These are phyloP conservation scores for Fratercula arctica DNA, from an alignment of 2,797 vertebrate genomes.

Conservation along the genomic window DNA sequence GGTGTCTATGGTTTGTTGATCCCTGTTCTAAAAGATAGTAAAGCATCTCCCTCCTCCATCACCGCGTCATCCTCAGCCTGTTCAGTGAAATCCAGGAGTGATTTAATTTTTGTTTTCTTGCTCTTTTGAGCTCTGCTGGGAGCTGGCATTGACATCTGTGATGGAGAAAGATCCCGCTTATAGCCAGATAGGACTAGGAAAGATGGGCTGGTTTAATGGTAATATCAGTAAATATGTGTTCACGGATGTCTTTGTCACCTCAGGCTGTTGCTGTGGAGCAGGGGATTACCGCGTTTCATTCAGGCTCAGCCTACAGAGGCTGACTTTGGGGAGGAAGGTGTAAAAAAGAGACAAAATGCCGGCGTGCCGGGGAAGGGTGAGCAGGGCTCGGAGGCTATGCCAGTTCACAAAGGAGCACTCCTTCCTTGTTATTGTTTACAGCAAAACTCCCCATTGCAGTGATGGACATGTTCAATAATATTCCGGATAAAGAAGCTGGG, in stretches of 20 bases:
- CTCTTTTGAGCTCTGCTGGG: not conserved
- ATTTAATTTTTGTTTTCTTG: not conserved
- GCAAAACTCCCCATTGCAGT: not conserved
- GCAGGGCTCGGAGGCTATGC: accelerated
- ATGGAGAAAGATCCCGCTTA: not conserved
- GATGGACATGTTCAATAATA: not conserved
- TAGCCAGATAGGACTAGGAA: not conserved
- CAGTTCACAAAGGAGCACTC: not conserved
- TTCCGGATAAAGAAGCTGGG: not conserved
- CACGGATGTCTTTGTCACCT: not conserved
- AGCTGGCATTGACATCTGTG: not conserved
- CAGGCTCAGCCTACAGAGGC: not conserved
- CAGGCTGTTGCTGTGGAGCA: not conserved
- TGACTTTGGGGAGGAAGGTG: not conserved
- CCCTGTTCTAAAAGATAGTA: not conserved
- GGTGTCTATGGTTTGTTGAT: not conserved
- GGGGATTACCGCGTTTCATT: not conserved
- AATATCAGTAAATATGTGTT: not conserved
- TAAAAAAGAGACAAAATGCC: not conserved
- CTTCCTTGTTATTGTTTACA: not conserved
- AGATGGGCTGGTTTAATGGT: not conserved
- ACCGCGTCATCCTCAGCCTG: not conserved
- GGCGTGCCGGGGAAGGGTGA: not conserved
- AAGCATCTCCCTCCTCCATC: not conserved
- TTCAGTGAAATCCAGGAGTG: not conserved